A percentile compares a stretch with the other conserved stretches of the same genome.
phyloP scores from a whole-genome alignment of 2,888 invertebrate species.

The Sinodicranocentrus sp. region DNA sequence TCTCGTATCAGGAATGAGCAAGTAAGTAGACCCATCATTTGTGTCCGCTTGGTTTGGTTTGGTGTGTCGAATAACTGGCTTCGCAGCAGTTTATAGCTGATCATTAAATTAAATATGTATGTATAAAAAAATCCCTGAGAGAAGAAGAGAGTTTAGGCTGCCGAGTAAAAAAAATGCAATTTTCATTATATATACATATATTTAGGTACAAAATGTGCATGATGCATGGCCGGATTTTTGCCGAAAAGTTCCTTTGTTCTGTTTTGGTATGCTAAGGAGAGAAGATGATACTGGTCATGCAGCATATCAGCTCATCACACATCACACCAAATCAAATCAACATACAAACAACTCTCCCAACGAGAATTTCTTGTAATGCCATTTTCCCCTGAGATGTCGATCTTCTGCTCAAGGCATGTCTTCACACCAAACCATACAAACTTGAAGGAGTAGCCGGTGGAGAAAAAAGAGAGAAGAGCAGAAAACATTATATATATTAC shows the following conservation, averaged over 20 bases:
- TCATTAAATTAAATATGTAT: conserved; percentile 66
- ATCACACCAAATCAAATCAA: conserved; percentile 45
- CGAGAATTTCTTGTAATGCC: conserved; percentile 37
- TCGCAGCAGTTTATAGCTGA: conserved; percentile 50
- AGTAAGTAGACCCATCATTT: conserved; percentile 29
- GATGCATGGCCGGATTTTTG: neutral
- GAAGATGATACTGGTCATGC: conserved; percentile 29
- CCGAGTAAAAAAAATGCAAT: conserved; percentile 25
- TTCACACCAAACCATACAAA: too few relatives aligned
- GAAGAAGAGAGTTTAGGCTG: conserved; percentile 6
- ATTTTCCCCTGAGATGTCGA: too few relatives aligned
- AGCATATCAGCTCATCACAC: conserved; percentile 20
- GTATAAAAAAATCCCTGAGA: conserved; percentile 15
- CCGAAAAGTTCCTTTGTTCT: neutral
- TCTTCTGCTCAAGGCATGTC: too few relatives aligned
- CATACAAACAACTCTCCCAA: conserved; percentile 48
- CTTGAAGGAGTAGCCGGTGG: too few relatives aligned
- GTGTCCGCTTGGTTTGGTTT: conserved; percentile 42
- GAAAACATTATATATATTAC: too few relatives aligned
- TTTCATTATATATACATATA: neutral
- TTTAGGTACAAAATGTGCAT: too few relatives aligned
- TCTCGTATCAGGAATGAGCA: conserved; percentile 17
- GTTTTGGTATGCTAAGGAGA: neutral
- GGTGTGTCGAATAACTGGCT: conserved; percentile 63
- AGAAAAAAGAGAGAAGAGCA: neutral